Evolutionary conservation across 2,113 vertebrate genomes (phyloP).

Genomic region (Otolemur garnettii): DNA sequence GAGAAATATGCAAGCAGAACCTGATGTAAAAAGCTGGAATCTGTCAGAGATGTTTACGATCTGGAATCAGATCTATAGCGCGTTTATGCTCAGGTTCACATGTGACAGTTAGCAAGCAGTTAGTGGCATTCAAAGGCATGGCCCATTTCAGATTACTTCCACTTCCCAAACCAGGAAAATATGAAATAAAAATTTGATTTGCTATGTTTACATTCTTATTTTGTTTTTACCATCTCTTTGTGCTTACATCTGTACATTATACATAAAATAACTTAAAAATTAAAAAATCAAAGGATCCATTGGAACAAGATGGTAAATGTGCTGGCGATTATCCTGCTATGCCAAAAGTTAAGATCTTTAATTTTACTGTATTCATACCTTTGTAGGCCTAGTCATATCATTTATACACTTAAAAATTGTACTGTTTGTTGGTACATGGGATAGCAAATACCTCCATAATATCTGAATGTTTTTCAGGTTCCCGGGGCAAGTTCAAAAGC

Average conservation of each 20-base stretch:
- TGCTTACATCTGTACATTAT: not conserved
- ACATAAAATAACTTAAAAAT: slow-evolving; percentile 30
- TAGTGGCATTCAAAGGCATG: not conserved
- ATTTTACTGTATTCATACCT: not conserved
- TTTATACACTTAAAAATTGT: not conserved
- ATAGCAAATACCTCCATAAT: not conserved
- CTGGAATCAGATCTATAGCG: not conserved
- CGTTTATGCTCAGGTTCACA: not conserved
- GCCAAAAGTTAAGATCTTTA: not conserved
- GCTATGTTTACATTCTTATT: not conserved
- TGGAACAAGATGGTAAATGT: not conserved
- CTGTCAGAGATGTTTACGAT: slow-evolving; percentile 12
- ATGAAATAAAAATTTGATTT: not conserved
- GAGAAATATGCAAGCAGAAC: not conserved
- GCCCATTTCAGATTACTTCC: not conserved
- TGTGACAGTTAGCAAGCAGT: not conserved
- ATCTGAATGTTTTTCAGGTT: slow-evolving; percentile 4
- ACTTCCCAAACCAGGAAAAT: not conserved
- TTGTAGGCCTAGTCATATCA: not conserved
- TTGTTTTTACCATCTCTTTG: not conserved
- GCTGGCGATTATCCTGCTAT: slow-evolving; percentile 11
- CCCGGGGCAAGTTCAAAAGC: not conserved
- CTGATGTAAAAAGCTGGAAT: not conserved
- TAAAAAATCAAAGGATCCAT: not conserved
- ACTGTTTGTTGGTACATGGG: not conserved